Evolutionary conservation across 1,140 invertebrate species (phyloP), one percentile per base, ranked within the genome.

Genomic region (Philotrypesis tridentata): DNA sequence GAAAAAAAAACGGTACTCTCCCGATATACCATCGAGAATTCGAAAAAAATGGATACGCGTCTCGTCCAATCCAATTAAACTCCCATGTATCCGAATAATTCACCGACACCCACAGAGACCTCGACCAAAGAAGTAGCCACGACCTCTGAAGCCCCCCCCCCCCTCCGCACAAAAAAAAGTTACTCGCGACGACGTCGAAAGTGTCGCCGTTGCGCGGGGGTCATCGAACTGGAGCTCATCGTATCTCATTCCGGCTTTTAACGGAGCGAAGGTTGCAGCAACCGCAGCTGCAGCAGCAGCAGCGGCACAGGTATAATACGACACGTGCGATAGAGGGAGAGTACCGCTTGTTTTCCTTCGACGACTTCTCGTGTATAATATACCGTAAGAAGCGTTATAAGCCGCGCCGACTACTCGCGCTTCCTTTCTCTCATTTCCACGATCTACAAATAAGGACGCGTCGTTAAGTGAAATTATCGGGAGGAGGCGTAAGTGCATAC

Each of bases 141-240:
- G n/a, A n/a, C n/a, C n/a, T n/a, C n/a, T n/a, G n/a, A n/a, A n/a
- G n/a, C n/a, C n/a, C n/a, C n/a, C n/a, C n/a, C n/a, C n/a, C n/a
- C n/a, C n/a, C n/a, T n/a, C n/a, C n/a, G n/a, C n/a, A n/a, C n/a
- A n/a, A n/a, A n/a, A n/a, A n/a, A n/a, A n/a, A n/a, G n/a, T n/a
- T n/a, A n/a, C n/a, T n/a, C n/a, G n/a, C n/a, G n/a, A n/a, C 48
- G 17, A n/a, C 31, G 60, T 48, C 27, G 31, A 78, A 78, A 78
- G 40, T 77, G 63, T 78, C 63, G 25, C 25, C 7, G n/a, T n/a
- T n/a, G n/a, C n/a, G n/a, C n/a, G n/a, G n/a, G 25, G 67, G 77
- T 79, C 77, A 61, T 79, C 31, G 77, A 71, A 79, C 77, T 61
- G 77, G 25, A 67, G n/a, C 74, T 40, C 25, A 65, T 65, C 63